Evolutionary conservation across 2,113 vertebrate genomes (phyloP).

Genomic region (Prinia subflava): DNA sequence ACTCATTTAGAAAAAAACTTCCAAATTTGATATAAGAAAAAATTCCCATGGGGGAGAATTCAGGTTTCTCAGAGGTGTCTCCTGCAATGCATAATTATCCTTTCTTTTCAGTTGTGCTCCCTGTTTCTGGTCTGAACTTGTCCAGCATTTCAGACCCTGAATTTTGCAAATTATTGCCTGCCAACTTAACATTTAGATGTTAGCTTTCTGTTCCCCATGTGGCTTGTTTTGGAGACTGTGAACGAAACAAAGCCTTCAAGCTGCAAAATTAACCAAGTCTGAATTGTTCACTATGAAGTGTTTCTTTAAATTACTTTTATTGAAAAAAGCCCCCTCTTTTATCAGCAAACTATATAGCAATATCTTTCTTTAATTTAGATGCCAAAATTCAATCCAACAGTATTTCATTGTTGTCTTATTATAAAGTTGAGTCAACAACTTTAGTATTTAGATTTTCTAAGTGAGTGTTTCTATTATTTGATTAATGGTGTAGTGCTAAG

Average conservation of each 20-base stretch:
- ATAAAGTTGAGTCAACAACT: neutral
- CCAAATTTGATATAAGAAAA: neutral
- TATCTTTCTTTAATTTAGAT: neutral
- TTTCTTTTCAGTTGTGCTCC: neutral
- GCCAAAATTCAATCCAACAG: neutral
- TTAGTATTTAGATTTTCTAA: neutral
- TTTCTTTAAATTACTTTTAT: neutral
- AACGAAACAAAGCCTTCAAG: neutral
- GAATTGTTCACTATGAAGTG: neutral
- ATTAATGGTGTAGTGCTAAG: neutral
- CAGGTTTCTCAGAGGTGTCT: neutral
- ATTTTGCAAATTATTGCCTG: neutral
- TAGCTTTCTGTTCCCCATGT: neutral
- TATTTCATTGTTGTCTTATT: neutral
- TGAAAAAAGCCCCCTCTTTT: neutral
- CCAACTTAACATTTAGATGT: neutral
- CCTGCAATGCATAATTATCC: neutral
- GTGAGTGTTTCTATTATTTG: neutral
- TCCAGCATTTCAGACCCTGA: neutral
- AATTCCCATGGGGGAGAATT: neutral
- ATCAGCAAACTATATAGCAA: neutral
- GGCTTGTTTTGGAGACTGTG: neutral
- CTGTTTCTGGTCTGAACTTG: neutral
- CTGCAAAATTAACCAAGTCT: neutral
- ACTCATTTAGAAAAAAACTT: neutral